phyloP scores from a whole-genome alignment of 1,140 invertebrate species.

The Homarus americanus region DNA sequence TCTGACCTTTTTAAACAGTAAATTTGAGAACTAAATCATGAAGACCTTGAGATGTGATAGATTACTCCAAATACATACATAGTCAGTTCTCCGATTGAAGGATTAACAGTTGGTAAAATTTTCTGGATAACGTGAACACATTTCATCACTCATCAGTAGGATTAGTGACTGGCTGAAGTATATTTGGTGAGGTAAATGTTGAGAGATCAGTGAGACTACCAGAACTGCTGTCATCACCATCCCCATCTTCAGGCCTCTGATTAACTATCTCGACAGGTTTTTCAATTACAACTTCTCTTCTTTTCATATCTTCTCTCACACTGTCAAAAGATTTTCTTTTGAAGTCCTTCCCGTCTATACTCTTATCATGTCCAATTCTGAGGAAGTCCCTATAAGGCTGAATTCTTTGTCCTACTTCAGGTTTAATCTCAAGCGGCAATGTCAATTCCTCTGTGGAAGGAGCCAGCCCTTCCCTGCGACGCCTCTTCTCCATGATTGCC shows the following conservation, averaged over 20 bases:
- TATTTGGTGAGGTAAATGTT: slow-evolving; percentile 64
- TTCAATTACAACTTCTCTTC: background rate
- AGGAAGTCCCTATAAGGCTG: background rate
- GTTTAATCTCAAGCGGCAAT: background rate
- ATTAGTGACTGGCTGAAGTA: slow-evolving; percentile 53
- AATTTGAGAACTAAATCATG: background rate
- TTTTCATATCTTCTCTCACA: background rate
- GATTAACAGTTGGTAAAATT: background rate
- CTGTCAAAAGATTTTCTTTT: background rate
- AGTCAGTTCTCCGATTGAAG: background rate
- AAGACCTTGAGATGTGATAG: background rate
- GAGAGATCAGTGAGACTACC: slow-evolving; percentile 64
- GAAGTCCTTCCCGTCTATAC: background rate
- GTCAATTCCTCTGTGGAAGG: background rate
- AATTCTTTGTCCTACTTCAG: background rate
- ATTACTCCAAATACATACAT: background rate
- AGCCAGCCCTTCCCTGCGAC: slow-evolving; percentile 36
- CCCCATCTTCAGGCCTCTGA: slow-evolving; percentile 13
- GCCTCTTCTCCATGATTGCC: slow-evolving; percentile 67
- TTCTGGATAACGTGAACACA: background rate
- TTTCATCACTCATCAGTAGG: slow-evolving; percentile 41
- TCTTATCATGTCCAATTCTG: background rate
- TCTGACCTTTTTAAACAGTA: background rate
- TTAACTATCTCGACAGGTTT: background rate
- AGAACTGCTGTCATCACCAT: slow-evolving; percentile 61